Evolutionary conservation across 2,113 vertebrate genomes (phyloP).

Genomic region (Salvelinus fontinalis): DNA sequence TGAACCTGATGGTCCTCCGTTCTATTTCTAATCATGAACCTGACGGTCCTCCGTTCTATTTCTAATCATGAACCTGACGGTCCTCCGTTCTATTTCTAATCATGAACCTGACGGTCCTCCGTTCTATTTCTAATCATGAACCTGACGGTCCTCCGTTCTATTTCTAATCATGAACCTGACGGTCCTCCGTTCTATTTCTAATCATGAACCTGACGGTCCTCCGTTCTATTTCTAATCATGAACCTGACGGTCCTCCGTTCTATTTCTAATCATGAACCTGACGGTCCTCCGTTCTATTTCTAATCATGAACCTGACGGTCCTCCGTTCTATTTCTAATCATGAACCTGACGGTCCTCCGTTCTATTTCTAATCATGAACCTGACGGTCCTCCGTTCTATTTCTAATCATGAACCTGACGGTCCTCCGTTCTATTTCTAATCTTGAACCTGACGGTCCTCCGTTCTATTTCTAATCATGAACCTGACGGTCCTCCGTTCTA

Average conservation of each 20-base stretch:
- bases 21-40: conserved; percentile 1
- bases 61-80: conserved; percentile 24
- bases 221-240: not conserved
- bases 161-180: conserved; percentile 20
- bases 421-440: not conserved
- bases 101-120: too few relatives aligned
- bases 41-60: too few relatives aligned
- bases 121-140: not conserved
- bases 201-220: too few relatives aligned
- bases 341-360: conserved; percentile 1
- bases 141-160: not conserved
- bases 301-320: too few relatives aligned
- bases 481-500: conserved; percentile 23
- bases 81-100: not conserved
- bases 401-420: too few relatives aligned
- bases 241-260: not conserved
- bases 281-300: conserved; percentile 3
- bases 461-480: not conserved
- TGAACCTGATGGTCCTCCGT: too few relatives aligned
- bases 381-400: conserved; percentile 12
- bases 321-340: not conserved
- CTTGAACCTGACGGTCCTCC: conserved; percentile 4
- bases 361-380: conserved; percentile 12
- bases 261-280: conserved; percentile 17
- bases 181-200: not conserved